A percentile compares a stretch with the other conserved stretches of the same genome.
phyloP scores from a whole-genome alignment of 2,113 vertebrate genomes.

The Chlamydotis undulata region DNA sequence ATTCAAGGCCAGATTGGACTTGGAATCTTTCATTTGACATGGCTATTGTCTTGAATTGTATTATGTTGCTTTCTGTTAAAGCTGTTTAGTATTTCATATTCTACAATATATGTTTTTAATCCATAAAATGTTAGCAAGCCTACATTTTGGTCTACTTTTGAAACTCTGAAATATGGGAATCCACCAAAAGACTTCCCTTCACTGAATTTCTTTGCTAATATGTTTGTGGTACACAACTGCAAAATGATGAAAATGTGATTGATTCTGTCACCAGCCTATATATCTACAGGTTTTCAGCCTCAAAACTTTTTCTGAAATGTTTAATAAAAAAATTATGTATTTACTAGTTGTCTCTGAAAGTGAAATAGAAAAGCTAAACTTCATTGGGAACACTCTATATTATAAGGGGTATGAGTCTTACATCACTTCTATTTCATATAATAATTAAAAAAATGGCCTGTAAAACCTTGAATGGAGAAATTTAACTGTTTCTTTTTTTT shows the following conservation, averaged over 20 bases:
- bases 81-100: background rate
- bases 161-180: background rate
- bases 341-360: background rate
- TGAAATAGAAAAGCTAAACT: background rate
- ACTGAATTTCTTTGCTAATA: background rate
- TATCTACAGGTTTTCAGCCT: background rate
- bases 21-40: background rate
- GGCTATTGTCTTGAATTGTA: background rate
- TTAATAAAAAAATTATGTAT: background rate
- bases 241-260: background rate
- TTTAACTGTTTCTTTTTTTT: background rate
- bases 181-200: background rate
- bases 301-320: background rate
- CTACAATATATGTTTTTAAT: background rate
- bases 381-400: background rate
- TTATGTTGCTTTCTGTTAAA: background rate
- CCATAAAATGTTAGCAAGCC: background rate
- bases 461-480: background rate
- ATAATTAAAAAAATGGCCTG: background rate
- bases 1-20: too few relatives aligned
- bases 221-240: background rate
- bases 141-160: background rate
- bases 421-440: background rate
- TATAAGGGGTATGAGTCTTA: background rate
- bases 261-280: background rate